phyloP scores from a whole-genome alignment of 2,113 vertebrate species.

The Laterallus jamaicensis region DNA sequence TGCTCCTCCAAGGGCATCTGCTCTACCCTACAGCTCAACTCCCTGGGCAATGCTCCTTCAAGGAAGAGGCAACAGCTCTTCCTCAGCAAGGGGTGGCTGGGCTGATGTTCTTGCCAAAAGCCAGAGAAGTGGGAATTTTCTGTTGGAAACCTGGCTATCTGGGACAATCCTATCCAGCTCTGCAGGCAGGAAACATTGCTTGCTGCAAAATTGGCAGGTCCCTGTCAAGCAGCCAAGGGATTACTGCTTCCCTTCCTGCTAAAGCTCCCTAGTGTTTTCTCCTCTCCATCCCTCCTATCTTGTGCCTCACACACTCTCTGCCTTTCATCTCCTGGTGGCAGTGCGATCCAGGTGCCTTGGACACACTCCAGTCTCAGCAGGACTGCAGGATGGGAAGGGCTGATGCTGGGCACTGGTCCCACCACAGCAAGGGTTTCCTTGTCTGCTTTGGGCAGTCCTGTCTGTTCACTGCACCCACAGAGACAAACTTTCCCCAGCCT shows the following conservation, averaged over 20 bases:
- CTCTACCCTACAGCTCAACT: neutral
- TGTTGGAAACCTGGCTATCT: neutral
- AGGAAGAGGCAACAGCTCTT: neutral
- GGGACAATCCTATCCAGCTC: neutral
- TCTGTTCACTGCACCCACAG: neutral
- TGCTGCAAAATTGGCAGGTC: neutral
- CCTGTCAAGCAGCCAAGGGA: conserved; percentile 39
- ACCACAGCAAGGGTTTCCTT: neutral
- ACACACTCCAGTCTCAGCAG: neutral
- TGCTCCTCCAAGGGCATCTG: neutral
- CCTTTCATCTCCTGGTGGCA: neutral
- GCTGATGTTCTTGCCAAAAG: neutral
- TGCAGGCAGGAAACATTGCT: neutral
- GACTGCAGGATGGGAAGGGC: neutral
- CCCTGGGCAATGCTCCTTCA: neutral
- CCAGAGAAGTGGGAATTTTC: neutral
- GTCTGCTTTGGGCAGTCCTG: neutral
- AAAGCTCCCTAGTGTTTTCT: neutral
- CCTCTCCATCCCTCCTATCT: conserved; percentile 1
- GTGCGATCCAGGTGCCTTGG: neutral
- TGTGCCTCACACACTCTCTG: neutral
- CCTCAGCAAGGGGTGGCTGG: neutral
- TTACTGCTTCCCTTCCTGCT: neutral
- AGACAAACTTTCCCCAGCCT: neutral
- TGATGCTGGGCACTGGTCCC: neutral